These are phyloP conservation scores for Girardia tigrina DNA, from an alignment of 2,888 invertebrate species.

Conservation along the genomic window DNA sequence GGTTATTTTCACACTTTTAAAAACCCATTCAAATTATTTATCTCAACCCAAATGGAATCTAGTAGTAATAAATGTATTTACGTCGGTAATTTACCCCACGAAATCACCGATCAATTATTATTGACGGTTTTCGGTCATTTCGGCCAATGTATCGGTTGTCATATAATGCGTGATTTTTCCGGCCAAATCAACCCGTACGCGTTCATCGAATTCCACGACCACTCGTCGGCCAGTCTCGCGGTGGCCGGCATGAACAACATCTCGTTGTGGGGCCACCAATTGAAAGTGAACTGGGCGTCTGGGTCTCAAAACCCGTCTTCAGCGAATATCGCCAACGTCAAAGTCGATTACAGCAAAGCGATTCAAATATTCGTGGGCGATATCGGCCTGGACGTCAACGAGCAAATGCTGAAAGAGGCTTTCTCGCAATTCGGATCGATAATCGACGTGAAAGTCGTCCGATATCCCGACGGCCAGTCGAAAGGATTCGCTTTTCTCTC, in stretches of 20 bases:
- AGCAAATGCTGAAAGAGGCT: conserved; percentile 30
- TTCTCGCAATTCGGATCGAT: conserved; percentile 34
- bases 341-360: not conserved
- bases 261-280: conserved; percentile 79
- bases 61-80: conserved; percentile 52
- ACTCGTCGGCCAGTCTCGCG: conserved; percentile 81
- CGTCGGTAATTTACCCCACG: conserved; percentile 86
- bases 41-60: not conserved
- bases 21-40: not conserved
- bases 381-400: conserved; percentile 31
- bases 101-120: conserved; percentile 82
- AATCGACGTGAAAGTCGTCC: conserved; percentile 82
- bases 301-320: conserved; percentile 53
- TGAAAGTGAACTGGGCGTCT: conserved; percentile 99
- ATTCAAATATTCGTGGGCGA: conserved; percentile 32
- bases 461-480: conserved; percentile 95
- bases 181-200: conserved; percentile 96
- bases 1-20: conserved; percentile 16
- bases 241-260: conserved; percentile 97
- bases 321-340: not conserved
- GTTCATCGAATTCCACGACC: conserved; percentile 92
- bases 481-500: conserved; percentile 99
- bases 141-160: conserved; percentile 90
- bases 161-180: conserved; percentile 81
- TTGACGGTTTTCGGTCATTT: conserved; percentile 89